Evolutionary conservation across 2,113 vertebrate species (phyloP).

Genomic region (Pelobates fuscus): DNA sequence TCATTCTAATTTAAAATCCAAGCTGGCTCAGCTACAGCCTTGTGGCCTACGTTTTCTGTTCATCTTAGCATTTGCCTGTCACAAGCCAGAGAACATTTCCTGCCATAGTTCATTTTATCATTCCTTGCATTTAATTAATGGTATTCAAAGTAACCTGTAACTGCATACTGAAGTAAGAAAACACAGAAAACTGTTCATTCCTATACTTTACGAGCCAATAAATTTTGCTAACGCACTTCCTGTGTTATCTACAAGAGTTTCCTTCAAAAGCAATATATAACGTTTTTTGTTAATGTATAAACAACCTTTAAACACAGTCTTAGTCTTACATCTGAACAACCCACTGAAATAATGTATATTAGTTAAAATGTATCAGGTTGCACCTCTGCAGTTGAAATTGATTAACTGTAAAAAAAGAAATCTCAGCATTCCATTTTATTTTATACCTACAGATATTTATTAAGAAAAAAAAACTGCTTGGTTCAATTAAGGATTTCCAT

Average conservation of each 20-base stretch:
- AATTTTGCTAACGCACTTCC: constrained; percentile 35
- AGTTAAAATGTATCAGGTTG: neutral
- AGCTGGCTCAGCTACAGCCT: neutral
- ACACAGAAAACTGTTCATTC: constrained; percentile 15
- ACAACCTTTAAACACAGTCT: neutral
- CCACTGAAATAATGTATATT: neutral
- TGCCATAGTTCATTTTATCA: constrained; percentile 9
- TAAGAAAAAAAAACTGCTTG: constrained; percentile 1
- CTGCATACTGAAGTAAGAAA: constrained; percentile 31
- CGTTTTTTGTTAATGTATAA: constrained; percentile 1
- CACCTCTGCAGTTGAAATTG: neutral
- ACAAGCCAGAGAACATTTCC: constrained; percentile 28
- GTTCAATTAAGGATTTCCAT: constrained; percentile 19
- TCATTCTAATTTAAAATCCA: neutral
- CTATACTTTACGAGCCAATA: constrained; percentile 18
- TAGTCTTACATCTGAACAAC: neutral
- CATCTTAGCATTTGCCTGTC: constrained; percentile 22
- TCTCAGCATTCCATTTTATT: constrained; percentile 1
- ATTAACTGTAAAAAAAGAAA: constrained; percentile 17
- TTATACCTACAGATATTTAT: neutral
- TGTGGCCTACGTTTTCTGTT: neutral
- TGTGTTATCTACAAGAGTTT: neutral
- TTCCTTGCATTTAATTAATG: constrained; percentile 23
- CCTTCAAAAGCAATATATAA: constrained; percentile 3
- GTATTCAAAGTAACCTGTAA: constrained; percentile 19